Conservation (phyloP, 2,888 invertebrate species). For the Epirrhoe alternata region DNA sequence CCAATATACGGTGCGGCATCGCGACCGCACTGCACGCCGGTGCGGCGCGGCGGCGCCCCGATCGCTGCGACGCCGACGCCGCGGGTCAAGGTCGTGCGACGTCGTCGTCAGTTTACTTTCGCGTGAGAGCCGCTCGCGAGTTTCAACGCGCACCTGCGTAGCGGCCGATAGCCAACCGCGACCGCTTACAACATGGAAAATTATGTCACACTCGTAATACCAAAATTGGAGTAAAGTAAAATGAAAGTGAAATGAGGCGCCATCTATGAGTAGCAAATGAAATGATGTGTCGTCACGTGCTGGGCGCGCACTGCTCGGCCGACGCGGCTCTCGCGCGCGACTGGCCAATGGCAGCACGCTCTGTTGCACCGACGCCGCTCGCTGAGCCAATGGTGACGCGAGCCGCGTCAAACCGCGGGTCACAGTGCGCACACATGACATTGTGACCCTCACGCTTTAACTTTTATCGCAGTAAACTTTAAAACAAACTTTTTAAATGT, state of each 20-base stretch:
- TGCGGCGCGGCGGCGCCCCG: not conserved
- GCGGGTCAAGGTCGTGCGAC: constrained; percentile 4
- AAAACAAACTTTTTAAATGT: constrained; percentile 19
- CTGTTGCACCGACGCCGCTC: constrained; percentile 59
- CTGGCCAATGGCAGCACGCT: constrained; percentile 56
- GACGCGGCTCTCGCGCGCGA: constrained; percentile 55
- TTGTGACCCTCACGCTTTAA: constrained; percentile 63
- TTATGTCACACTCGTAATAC: constrained; percentile 16
- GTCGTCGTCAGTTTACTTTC: not conserved
- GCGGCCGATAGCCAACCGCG: not conserved
- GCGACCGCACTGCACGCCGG: not conserved
- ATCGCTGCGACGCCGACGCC: not conserved
- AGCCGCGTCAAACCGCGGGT: constrained; percentile 52
- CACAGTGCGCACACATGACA: constrained; percentile 74
- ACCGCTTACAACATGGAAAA: not conserved
- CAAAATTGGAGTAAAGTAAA: not conserved
- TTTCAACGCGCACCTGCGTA: not conserved
- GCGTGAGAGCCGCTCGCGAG: not conserved
- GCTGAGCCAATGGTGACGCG: constrained; percentile 56
- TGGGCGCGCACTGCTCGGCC: constrained; percentile 55
- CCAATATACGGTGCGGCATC: not conserved
- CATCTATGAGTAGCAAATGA: constrained; percentile 55
- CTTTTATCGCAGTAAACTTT: constrained; percentile 15
- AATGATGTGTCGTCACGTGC: constrained; percentile 42
- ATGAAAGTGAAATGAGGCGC: constrained; percentile 46